Evolutionary conservation across 2,888 invertebrate genomes (phyloP).

Genomic region (Synanthedon myopaeformis): DNA sequence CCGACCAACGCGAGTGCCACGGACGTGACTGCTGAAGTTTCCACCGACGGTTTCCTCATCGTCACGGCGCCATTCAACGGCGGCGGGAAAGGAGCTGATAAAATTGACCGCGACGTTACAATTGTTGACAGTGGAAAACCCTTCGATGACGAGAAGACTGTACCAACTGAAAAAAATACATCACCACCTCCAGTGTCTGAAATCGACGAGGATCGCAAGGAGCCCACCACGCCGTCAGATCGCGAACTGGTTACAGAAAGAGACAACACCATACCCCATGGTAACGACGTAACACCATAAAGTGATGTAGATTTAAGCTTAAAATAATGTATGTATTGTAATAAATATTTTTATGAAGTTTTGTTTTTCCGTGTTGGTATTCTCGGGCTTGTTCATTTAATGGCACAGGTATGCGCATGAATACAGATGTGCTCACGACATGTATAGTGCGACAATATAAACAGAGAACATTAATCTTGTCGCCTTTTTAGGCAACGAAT

Average conservation of each 20-base stretch:
- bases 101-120: conserved; percentile 37
- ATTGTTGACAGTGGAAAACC: conserved; percentile 39
- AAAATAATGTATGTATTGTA: conserved; percentile 43
- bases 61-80: conserved; percentile 41
- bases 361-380: conserved; percentile 28
- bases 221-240: conserved; percentile 37
- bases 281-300: conserved; percentile 42
- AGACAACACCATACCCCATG: conserved; percentile 50
- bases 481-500: conserved; percentile 7
- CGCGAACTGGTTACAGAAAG: conserved; percentile 40
- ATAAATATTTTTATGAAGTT: conserved; percentile 52
- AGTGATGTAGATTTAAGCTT: conserved; percentile 53
- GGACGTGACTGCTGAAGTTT: conserved; percentile 42
- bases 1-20: conserved; percentile 43
- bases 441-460: conserved; percentile 16
- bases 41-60: conserved; percentile 38
- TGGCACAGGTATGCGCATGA: conserved; percentile 3
- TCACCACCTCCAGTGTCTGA: conserved; percentile 8
- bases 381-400: conserved; percentile 20
- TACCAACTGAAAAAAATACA: conserved; percentile 4
- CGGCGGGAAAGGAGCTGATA: conserved; percentile 18
- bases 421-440: conserved; percentile 12
- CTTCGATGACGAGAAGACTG: conserved; percentile 19
- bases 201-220: conserved; percentile 32
- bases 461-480: conserved; percentile 25